Conservation (phyloP, 2,113 vertebrate genomes). For the Anser brachyrhynchus region DNA sequence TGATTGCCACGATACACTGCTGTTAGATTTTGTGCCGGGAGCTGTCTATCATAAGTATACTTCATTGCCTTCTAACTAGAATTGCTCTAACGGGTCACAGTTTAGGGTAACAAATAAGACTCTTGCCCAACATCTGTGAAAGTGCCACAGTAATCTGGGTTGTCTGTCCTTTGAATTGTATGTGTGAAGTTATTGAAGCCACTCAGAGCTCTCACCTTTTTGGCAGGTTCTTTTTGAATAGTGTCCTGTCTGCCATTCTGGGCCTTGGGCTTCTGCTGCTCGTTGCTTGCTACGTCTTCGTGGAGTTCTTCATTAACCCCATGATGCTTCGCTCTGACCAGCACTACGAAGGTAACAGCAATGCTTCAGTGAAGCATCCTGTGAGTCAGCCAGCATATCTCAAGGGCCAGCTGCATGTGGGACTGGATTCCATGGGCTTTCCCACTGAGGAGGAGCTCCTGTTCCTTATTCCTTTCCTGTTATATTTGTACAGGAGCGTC, state of each 20-base stretch:
- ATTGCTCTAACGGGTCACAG: background rate
- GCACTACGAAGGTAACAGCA: constrained; percentile 85
- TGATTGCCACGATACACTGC: background rate
- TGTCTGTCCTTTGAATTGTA: background rate
- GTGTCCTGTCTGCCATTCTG: constrained; percentile 89
- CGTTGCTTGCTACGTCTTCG: constrained; percentile 87
- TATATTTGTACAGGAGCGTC: background rate
- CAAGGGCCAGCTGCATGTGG: background rate
- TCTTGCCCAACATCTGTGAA: background rate
- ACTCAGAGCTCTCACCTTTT: background rate
- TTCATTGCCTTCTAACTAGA: background rate
- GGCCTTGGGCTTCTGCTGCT: constrained; percentile 86
- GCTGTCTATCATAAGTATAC: background rate
- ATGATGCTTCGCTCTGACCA: constrained; percentile 83
- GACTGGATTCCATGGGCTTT: background rate
- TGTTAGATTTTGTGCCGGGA: background rate
- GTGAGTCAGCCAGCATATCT: background rate
- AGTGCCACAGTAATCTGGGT: background rate
- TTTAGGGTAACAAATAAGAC: background rate
- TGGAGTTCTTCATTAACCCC: constrained; percentile 90
- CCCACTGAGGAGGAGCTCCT: background rate
- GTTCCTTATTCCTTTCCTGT: background rate
- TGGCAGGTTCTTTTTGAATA: constrained; percentile 87
- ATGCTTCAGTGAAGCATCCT: background rate
- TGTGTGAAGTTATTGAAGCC: background rate